Evolutionary conservation across 2,888 invertebrate species (phyloP).

Genomic region (Crematogaster levior): DNA sequence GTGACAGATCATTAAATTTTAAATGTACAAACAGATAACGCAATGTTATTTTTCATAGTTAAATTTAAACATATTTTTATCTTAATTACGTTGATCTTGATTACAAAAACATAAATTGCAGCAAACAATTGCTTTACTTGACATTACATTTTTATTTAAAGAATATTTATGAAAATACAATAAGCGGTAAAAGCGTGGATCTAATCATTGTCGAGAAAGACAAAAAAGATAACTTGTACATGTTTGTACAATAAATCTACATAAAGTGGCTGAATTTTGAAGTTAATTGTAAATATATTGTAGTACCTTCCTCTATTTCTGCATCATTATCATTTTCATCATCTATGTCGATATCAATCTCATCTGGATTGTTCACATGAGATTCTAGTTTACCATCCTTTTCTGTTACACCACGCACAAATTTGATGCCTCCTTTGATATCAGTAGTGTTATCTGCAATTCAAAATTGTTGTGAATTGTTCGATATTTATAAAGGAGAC

Average conservation of each 20-base stretch:
- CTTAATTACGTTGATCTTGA: not conserved
- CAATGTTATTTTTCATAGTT: not conserved
- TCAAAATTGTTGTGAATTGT: conserved; percentile 10
- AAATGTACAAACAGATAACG: not conserved
- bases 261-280: not conserved
- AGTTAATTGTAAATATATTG: conserved; percentile 1
- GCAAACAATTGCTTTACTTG: too few relatives aligned
- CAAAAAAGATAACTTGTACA: not conserved
- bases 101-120: too few relatives aligned
- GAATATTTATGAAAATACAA: too few relatives aligned
- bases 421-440: conserved; percentile 90
- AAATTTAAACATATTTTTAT: not conserved
- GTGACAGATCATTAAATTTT: not conserved
- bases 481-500: not conserved
- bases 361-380: conserved; percentile 94
- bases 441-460: conserved; percentile 70
- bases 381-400: conserved; percentile 89
- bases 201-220: not conserved
- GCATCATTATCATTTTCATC: conserved; percentile 87
- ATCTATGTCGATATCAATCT: conserved; percentile 94
- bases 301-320: conserved; percentile 84
- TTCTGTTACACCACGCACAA: conserved; percentile 95
- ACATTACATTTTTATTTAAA: too few relatives aligned
- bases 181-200: too few relatives aligned
- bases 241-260: not conserved